Evolutionary conservation across 2,888 invertebrate genomes (phyloP).

Genomic region (Notodonta dromedarius): DNA sequence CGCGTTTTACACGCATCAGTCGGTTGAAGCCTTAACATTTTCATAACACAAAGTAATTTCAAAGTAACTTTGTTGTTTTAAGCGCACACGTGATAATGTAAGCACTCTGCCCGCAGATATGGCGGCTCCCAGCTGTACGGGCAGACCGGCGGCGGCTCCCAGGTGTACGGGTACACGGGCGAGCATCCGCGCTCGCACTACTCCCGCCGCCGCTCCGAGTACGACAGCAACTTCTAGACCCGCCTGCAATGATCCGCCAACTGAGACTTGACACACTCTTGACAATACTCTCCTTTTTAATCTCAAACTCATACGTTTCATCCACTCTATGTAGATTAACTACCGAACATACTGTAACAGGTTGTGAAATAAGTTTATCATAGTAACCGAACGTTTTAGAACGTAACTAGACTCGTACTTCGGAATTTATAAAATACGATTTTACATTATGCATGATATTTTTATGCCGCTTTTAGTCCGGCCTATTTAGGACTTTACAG

Average conservation of each 20-base stretch:
- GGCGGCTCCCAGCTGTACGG: conserved; percentile 88
- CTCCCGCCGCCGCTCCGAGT: conserved; percentile 88
- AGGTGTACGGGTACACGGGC: conserved; percentile 81
- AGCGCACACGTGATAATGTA: conserved; percentile 14
- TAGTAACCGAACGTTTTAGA: conserved; percentile 40
- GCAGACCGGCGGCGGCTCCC: conserved; percentile 86
- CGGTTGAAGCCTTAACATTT: too few species aligned
- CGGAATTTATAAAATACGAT: conserved; percentile 61
- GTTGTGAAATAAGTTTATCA: conserved; percentile 74
- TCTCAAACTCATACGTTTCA: conserved; percentile 59
- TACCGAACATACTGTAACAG: conserved; percentile 67
- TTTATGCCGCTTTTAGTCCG: conserved; percentile 75
- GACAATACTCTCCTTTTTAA: conserved; percentile 77
- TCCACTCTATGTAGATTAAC: conserved; percentile 51
- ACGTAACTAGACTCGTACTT: conserved; percentile 52
- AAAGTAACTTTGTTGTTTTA: neutral
- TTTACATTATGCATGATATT: conserved; percentile 64
- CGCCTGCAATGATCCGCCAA: conserved; percentile 45
- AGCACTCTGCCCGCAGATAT: conserved; percentile 54
- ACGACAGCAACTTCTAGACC: conserved; percentile 90
- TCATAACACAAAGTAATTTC: conserved; percentile 1
- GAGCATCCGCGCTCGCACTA: conserved; percentile 82
- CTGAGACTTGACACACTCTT: conserved; percentile 60
- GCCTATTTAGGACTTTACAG: conserved; percentile 72
- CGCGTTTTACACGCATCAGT: too few species aligned